Percentiles rank a stretch among this genome's conserved stretches.
These are phyloP conservation scores for Biston betularia DNA, from an alignment of 2,888 invertebrate genomes.

Conservation along the genomic window DNA sequence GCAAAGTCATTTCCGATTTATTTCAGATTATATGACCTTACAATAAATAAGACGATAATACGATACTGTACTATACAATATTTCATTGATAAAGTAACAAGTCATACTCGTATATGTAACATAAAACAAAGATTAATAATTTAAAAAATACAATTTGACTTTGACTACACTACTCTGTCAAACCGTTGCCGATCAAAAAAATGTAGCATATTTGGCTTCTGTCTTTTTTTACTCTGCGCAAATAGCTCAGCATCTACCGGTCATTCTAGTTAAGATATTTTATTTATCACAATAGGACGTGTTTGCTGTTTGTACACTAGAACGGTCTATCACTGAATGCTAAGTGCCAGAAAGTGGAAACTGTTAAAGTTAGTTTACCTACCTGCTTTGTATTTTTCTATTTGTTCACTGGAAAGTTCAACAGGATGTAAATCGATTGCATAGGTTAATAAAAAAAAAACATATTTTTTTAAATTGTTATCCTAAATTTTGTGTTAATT, in stretches of 20 bases:
- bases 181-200: too few species aligned
- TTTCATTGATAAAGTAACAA: too few species aligned
- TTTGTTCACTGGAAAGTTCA: not conserved
- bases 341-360: conserved; percentile 9
- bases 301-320: conserved; percentile 18
- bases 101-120: too few species aligned
- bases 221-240: not conserved
- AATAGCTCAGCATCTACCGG: conserved; percentile 10
- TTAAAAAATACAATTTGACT: too few species aligned
- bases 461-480: too few species aligned
- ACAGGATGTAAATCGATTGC: not conserved
- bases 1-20: too few species aligned
- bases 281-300: conserved; percentile 12
- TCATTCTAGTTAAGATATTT: conserved; percentile 21
- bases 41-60: too few species aligned
- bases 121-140: too few species aligned
- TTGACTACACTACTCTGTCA: too few species aligned
- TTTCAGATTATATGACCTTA: too few species aligned
- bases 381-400: not conserved
- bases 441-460: not conserved
- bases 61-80: too few species aligned
- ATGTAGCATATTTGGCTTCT: not conserved
- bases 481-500: too few species aligned
- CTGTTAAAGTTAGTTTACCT: not conserved
- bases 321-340: conserved; percentile 15